Evolutionary conservation across 1,140 invertebrate genomes (phyloP).

Genomic region (Polypedilum vanderplanki): DNA sequence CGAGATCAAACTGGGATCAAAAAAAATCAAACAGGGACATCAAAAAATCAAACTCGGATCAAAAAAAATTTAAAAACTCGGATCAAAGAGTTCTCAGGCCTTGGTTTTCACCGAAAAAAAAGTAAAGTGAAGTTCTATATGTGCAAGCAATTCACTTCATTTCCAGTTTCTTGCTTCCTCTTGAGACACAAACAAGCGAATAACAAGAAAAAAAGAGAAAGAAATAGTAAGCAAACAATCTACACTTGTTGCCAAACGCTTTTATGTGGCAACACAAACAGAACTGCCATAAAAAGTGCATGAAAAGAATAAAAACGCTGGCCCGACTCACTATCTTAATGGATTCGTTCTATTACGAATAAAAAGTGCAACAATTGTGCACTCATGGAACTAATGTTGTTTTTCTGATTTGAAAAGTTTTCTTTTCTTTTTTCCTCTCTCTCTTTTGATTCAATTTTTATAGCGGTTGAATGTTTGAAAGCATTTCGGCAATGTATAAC

Average conservation of each 20-base stretch:
- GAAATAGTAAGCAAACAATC: neutral
- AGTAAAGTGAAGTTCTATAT: neutral
- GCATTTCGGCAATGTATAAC: too few species aligned
- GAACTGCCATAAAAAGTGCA: neutral
- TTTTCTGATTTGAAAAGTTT: neutral
- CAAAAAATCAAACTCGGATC: too few species aligned
- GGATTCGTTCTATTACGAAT: slow-evolving; percentile 17
- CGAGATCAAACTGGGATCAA: too few species aligned
- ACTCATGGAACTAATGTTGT: neutral
- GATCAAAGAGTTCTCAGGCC: too few species aligned
- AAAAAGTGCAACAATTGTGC: slow-evolving; percentile 13
- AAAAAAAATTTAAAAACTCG: too few species aligned
- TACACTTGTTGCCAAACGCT: slow-evolving; percentile 1
- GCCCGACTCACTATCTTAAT: neutral
- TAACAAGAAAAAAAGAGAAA: neutral
- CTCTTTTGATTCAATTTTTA: too few species aligned
- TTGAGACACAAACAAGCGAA: neutral
- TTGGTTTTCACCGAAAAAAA: neutral
- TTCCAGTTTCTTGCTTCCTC: neutral
- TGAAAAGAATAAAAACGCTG: neutral
- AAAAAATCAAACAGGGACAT: too few species aligned
- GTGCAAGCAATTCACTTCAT: too few species aligned
- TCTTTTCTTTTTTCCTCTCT: too few species aligned
- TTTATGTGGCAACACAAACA: slow-evolving; percentile 16
- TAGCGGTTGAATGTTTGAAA: too few species aligned